Base-by-base conservation (phyloP, 2,888 invertebrate species). In the Pyrgus malvae region DNA sequence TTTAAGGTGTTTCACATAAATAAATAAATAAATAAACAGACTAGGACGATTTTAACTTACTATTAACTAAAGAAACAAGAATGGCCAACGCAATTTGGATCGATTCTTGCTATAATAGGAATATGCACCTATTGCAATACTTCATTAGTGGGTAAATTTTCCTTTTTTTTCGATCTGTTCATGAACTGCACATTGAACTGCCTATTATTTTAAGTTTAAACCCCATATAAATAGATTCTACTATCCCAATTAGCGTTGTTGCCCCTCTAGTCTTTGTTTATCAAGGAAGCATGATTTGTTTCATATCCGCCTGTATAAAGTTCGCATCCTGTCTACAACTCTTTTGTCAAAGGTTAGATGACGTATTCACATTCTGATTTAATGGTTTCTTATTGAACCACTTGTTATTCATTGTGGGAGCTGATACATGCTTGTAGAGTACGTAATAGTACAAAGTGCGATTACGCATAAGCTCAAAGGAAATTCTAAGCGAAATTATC, bases 171-270 rank as follows among this genome's bases (percentile, higher is more conserved):
- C n/a, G n/a, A n/a, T n/a, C n/a, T n/a, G n/a, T n/a, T n/a, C n/a
- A n/a, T n/a, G n/a, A n/a, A n/a, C n/a, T n/a, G n/a, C n/a, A 66
- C 63, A 66, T 66, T 68, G 66, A 62, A 66, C 64, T 56, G 55
- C 55, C 49, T 49, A 37, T 45, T 45, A 44, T 55, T 54, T 41
- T 54, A 46, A 25, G 40, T 46, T 46, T 40, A 54, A 31, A 46
- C 33, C 7, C 4, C 31, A 29, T 46, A 25, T 46, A 11, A 54
- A 54, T 46, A 54, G 38, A 46, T 53, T 11, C 45, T 16, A 53
- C 37, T 53, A 45, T 38, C 45, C 29, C 21, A 38, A 50, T 48
- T 17, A 33, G 5, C 6, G 3, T 2, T 5, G 6, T 8, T 4
- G 17, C 19, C 35, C 37, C 38, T 29, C 37, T 12, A 17, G 12